A percentile compares a stretch with the other conserved stretches of the same genome.
These are phyloP conservation scores for Embiotoca jacksoni DNA, from an alignment of 2,113 vertebrate genomes.

Conservation along the genomic window DNA sequence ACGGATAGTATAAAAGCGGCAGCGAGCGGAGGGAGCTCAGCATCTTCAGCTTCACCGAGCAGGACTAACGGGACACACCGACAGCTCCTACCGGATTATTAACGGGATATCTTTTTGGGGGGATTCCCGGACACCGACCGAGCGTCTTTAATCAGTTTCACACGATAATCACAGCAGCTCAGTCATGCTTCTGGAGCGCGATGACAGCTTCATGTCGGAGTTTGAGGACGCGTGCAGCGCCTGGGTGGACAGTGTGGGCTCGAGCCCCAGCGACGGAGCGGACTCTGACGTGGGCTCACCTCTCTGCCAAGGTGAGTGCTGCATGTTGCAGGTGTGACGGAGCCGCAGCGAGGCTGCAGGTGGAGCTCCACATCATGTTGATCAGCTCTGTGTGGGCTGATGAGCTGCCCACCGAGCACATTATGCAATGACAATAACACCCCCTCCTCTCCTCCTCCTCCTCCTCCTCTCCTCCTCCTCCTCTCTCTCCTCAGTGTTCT, in stretches of 20 bases:
- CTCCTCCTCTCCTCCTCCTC: constrained; percentile 5
- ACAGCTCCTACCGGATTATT: constrained; percentile 33
- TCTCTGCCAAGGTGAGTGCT: constrained; percentile 70
- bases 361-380: too few relatives aligned
- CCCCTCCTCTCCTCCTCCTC: constrained; percentile 24
- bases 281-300: constrained; percentile 75
- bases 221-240: constrained; percentile 80
- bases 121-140: too few relatives aligned
- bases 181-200: constrained; percentile 74
- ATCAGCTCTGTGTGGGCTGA: too few relatives aligned
- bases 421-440: constrained; percentile 65
- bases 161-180: too few relatives aligned
- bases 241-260: constrained; percentile 79
- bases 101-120: too few relatives aligned
- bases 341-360: too few relatives aligned
- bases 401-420: constrained; percentile 24
- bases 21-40: constrained; percentile 46
- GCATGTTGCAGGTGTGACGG: background rate
- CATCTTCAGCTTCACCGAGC: constrained; percentile 52
- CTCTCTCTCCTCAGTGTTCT: constrained; percentile 81
- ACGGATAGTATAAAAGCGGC: constrained; percentile 87
- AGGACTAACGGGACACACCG: constrained; percentile 32
- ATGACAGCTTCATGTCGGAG: constrained; percentile 80
- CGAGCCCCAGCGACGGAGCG: constrained; percentile 58
- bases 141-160: too few relatives aligned